These are phyloP conservation scores for Agrochola lychnidis DNA, from an alignment of 2,888 invertebrate species.

Conservation along the genomic window DNA sequence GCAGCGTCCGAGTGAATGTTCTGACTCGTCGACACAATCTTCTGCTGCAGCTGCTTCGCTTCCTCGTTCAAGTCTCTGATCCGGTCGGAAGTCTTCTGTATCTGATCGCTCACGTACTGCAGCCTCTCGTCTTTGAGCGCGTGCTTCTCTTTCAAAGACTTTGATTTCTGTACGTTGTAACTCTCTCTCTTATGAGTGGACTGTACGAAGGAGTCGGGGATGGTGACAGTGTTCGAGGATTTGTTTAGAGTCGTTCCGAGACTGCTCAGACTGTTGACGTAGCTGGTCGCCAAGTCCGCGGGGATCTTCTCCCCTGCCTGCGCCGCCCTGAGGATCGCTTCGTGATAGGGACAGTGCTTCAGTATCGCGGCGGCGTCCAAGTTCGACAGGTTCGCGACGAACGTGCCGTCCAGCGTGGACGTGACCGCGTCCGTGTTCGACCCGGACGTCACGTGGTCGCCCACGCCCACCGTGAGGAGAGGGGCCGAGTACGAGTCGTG, in stretches of 20 bases:
- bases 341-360: constrained; percentile 89
- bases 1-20: constrained; percentile 71
- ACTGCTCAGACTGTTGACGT: constrained; percentile 89
- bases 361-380: constrained; percentile 87
- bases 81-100: constrained; percentile 84
- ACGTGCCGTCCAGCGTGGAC: constrained; percentile 83
- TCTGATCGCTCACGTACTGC: constrained; percentile 82
- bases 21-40: constrained; percentile 79
- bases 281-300: constrained; percentile 87
- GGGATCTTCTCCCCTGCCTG: constrained; percentile 85
- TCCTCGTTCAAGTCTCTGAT: constrained; percentile 84
- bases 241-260: constrained; percentile 88
- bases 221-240: constrained; percentile 78
- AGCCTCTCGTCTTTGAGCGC: constrained; percentile 77
- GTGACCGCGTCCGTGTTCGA: constrained; percentile 82
- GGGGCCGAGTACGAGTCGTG: constrained; percentile 90
- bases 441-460: constrained; percentile 88
- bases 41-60: constrained; percentile 84
- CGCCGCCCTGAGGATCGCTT: constrained; percentile 87
- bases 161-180: constrained; percentile 77
- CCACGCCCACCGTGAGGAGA: constrained; percentile 86
- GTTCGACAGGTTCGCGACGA: constrained; percentile 82
- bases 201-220: constrained; percentile 73
- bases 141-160: constrained; percentile 79
- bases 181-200: constrained; percentile 61